Base-by-base conservation (phyloP, 2,113 vertebrate genomes). In the Tyrannus savana region DNA sequence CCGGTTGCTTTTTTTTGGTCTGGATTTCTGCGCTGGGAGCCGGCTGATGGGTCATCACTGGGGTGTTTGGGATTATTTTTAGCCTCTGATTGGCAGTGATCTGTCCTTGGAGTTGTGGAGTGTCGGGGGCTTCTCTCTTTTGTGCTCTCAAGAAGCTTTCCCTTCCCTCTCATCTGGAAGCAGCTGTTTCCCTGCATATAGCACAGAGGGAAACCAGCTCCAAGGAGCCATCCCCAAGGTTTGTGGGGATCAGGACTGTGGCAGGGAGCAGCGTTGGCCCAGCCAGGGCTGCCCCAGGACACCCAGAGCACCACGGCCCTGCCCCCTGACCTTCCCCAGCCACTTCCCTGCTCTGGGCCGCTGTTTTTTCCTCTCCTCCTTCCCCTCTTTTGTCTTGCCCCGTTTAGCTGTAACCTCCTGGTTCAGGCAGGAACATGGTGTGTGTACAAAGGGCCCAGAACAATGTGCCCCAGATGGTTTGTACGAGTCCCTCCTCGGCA, bases 21-120 rank as follows among this genome's bases (percentile, higher is more conserved):
- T 86, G 93, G 55, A 37, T 80, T 62, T 72, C 39, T 74, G n/a
- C 0, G 0, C 22, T 77, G 79, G 77, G 76, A 95, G 86, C 79
- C 91, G 84, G 91, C 80, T 74, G 87, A 71, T 91, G 94, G 92
- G 86, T 88, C 37, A 1, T 78, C 80, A 63, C 46, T 2, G 3
- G 85, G 92, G 67, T 73, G 53, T 86, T 63, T 41, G 84, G 58
- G 83, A 75, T 80, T 95, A 95, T 95, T 96, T 97, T 96, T 96
- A 96, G 95, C 80, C 89, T 90, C 87, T 93, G 86, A 95, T 93
- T 95, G 89, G 87, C 77, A 69, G 91, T 4, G 94, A 78, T 91
- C 91, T 72, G 79, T 39, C 12, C 93, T 91, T 46, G 47, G 95
- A 93, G 80, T 91, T 53, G 24, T 1, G 5, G 33, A 14, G 84